phyloP scores from a whole-genome alignment of 2,888 invertebrate species.

The Acrocera orbiculus region DNA sequence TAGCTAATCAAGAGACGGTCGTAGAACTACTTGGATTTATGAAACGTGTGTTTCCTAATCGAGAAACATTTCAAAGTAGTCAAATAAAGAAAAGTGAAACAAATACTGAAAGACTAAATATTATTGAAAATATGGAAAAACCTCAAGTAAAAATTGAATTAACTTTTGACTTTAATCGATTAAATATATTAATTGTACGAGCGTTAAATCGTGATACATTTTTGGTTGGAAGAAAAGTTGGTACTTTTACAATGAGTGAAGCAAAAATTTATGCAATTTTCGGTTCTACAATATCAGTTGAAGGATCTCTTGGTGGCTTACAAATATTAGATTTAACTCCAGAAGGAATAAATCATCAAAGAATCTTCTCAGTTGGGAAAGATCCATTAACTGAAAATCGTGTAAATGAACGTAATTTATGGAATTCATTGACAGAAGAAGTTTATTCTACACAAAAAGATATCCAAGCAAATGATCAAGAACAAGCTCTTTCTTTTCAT shows the following conservation, averaged over 20 bases:
- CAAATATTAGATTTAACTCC: constrained; percentile 78
- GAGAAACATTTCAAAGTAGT: constrained; percentile 10
- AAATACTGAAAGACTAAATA: background rate
- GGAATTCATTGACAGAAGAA: constrained; percentile 27
- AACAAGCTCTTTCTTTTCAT: constrained; percentile 30
- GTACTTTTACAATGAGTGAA: constrained; percentile 82
- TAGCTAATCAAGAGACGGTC: constrained; percentile 89
- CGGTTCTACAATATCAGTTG: constrained; percentile 46
- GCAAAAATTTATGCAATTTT: constrained; percentile 75
- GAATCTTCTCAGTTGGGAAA: constrained; percentile 69
- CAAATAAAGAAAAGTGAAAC: background rate
- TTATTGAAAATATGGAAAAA: no score
- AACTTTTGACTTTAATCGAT: constrained; percentile 80
- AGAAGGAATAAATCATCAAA: constrained; percentile 64
- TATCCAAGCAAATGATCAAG: constrained; percentile 27
- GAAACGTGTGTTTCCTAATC: constrained; percentile 45
- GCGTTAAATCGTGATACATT: constrained; percentile 56
- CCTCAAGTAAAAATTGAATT: constrained; percentile 50
- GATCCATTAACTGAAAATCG: constrained; percentile 44
- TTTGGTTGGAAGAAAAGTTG: constrained; percentile 69
- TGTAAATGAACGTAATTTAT: constrained; percentile 14
- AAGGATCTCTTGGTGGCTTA: constrained; percentile 81
- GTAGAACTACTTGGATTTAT: constrained; percentile 83
- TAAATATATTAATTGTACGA: constrained; percentile 72
- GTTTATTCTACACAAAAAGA: constrained; percentile 28